phyloP scores from a whole-genome alignment of 2,888 invertebrate species.

The Andrena chrysosceles region DNA sequence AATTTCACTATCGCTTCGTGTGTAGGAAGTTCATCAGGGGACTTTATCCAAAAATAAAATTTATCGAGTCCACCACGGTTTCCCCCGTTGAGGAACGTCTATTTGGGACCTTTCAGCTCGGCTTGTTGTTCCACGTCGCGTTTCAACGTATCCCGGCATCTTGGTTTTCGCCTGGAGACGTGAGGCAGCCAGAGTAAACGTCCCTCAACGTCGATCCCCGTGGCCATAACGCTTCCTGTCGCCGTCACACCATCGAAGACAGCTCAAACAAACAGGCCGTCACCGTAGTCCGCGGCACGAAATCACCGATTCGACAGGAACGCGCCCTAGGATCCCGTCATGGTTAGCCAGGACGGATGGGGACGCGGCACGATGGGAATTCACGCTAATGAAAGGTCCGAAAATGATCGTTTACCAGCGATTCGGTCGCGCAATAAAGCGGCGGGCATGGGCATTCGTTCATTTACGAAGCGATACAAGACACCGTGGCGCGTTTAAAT shows the following conservation, averaged over 20 bases:
- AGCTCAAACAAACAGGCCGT: slow-evolving; percentile 81
- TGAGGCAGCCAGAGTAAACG: slow-evolving; percentile 64
- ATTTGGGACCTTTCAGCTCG: slow-evolving; percentile 36
- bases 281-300: slow-evolving; percentile 44
- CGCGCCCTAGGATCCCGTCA: not conserved
- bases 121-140: slow-evolving; percentile 65
- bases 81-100: slow-evolving; percentile 51
- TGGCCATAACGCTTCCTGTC: slow-evolving; percentile 71
- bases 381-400: slow-evolving; percentile 49
- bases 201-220: slow-evolving; percentile 60
- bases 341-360: not conserved
- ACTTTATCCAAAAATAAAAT: slow-evolving; percentile 41
- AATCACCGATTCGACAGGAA: slow-evolving; percentile 5
- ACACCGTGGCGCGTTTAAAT: slow-evolving; percentile 71
- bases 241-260: slow-evolving; percentile 72
- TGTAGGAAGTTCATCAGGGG: not conserved
- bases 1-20: not conserved
- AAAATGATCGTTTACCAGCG: slow-evolving; percentile 64
- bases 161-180: slow-evolving; percentile 64
- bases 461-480: slow-evolving; percentile 71
- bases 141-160: slow-evolving; percentile 44
- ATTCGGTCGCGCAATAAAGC: slow-evolving; percentile 63
- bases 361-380: not conserved
- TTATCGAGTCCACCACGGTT: slow-evolving; percentile 17
- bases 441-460: slow-evolving; percentile 58